Evolutionary conservation across 2,888 invertebrate species (phyloP), one percentile per base, ranked within the genome.

Genomic region (Mimachlamys varia): DNA sequence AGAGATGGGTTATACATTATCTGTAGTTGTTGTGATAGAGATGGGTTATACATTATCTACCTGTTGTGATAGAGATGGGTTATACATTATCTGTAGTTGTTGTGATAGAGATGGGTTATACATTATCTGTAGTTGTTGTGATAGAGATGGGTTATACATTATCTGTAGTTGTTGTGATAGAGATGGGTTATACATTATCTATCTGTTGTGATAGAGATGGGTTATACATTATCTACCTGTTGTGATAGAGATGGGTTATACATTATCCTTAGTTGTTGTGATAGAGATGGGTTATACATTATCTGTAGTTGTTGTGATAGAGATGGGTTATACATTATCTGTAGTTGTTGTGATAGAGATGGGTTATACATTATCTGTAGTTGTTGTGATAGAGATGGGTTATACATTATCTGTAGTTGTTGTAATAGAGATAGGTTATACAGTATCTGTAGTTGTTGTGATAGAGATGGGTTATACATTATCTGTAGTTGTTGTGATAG

Each of bases 211-310:
- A n/a, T 44, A 44, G 44, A 44, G 44, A 44, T 7, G 44, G 44
- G 44, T 44, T 5, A 44, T 3, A 44, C 44, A 3, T 7, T 44
- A 3, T 88, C n/a, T 89, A 96, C 95, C 95, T 95, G 95, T n/a
- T n/a, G n/a, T n/a, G n/a, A n/a, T 44, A 44, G 44, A 44, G 44
- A 44, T 7, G 44, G 44, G 44, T 44, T 5, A 44, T 3, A 44
- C 44, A 3, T 7, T 7, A 3, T 44, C n/a, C n/a, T n/a, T n/a
- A n/a, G n/a, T n/a, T n/a, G n/a, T n/a, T n/a, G n/a, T n/a, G n/a
- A n/a, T 44, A 44, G 44, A 44, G 44, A 44, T 7, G 44, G 44
- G 44, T 44, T 5, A 44, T 3, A 44, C 44, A 3, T 7, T 7
- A 3, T 44, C 44, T 88, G 27, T 89, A 96, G n/a, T n/a, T n/a